Evolutionary conservation across 92 coral and sea anemone species (phyloP), one percentile per base, ranked within the genome.

Genomic region (Actinernus sp.): DNA sequence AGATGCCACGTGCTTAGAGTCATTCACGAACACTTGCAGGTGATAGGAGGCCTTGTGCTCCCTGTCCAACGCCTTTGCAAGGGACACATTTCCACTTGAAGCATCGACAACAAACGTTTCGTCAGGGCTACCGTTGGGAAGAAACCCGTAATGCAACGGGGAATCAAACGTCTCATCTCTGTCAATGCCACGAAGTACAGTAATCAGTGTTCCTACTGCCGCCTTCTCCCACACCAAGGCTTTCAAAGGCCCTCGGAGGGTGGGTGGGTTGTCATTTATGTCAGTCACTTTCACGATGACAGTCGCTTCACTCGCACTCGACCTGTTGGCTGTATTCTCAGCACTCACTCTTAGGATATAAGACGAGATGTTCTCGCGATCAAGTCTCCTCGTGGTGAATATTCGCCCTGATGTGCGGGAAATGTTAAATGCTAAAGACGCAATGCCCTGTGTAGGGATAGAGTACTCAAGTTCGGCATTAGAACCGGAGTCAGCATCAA

Each of bases 241-340:
- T 28, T 75, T 54, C 58, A 60, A 32, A 26, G 83, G 74, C 26
- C 56, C 70, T 34, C 71, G 84, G 13, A 95, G 87, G 26, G 84
- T 72, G 1, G 99, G 99, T 19, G 82, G 55, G 49, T 91, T 88
- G 58, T 95, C 99, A 43, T 95, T 91, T 26, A 76, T 55, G 72
- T 95, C 99, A 31, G 74, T 70, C 3, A 95, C 89, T 24, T 55
- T 73, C 2, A 95, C 83, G 19, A 56, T 28, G 56, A 95, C 92
- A 22, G 63, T 58, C n/a, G 83, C 92, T 38, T 76, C 88, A 40
- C 80, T 85, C 14, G 79, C 58, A 61, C 84, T 52, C 58, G 96
- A 70, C 68, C 68, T 76, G 49, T 92, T 71, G 19, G 74, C 74
- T 10, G 74, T 74, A 63, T 95, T 82, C 36, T 84, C 85, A 20